Base-by-base conservation (phyloP, 2,797 vertebrate species). In the Eremophila alpestris region DNA sequence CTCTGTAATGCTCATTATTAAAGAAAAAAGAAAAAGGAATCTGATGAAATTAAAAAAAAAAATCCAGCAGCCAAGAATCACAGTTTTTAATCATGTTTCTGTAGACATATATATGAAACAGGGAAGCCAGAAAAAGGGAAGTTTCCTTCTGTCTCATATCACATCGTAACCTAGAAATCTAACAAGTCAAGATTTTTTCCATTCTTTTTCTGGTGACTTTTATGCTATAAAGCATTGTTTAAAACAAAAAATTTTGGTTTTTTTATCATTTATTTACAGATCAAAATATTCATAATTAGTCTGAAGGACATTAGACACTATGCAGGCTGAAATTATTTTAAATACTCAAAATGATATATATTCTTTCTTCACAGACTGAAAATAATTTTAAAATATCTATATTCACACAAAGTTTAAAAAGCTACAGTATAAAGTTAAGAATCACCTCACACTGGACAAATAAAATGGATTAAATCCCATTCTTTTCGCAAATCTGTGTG, bases 381-480 rank as follows among this genome's bases (percentile, higher is more conserved):
- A 24, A 40, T 65, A 51, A 65, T 74, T 48, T 11, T 48, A 54
- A 94, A 52, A 52, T 40, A 11, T 41, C 16, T 54, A 15, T 70
- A 22, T 36, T 55, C 49, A 36, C 5, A 41, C 10, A 18, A 20
- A 51, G 3, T 8, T 19, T 46, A 43, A 91, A 91, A 84, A 79
- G 46, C 59, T 78, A 41, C 16, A 45, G 32, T 34, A 60, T 60
- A 91, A 96, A 92, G 48, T 89, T 86, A 92, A 92, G 62, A 93
- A 82, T 78, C 32, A 65, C 22, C 19, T 95, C 76, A 81, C 49
- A 49, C 29, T 48, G 67, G 69, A 51, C 18, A 68, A 80, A 23
- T 58, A 34, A n/a, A 40, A 41, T 10, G 56, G 60, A 93, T 93
- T 70, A 83, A 96, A 93, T 29, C 34, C 24, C 10, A 27, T 40